Evolutionary conservation across 2,113 vertebrate species (phyloP).

Genomic region (Nothobranchius kuhntae): DNA sequence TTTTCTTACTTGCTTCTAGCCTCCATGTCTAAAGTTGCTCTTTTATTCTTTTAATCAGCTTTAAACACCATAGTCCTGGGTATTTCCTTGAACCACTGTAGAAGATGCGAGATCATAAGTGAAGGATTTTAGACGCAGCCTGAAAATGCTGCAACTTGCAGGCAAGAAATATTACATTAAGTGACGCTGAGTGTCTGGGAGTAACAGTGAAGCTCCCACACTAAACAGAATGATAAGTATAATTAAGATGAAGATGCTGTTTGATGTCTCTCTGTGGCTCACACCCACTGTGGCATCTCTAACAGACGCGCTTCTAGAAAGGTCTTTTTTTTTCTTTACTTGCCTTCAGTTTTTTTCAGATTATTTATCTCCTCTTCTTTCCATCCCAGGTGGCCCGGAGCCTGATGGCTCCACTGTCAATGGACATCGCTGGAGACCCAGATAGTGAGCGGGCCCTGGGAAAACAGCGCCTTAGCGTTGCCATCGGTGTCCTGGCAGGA

Average conservation of each 20-base stretch:
- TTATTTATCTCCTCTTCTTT: conserved; percentile 10
- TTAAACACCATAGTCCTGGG: conserved; percentile 22
- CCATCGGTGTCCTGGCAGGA: conserved; percentile 91
- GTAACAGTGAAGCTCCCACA: conserved; percentile 49
- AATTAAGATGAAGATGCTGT: conserved; percentile 72
- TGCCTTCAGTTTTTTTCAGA: neutral
- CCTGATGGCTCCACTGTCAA: conserved; percentile 87
- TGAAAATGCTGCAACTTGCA: conserved; percentile 61
- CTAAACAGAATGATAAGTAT: conserved; percentile 61
- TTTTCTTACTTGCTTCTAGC: conserved; percentile 19
- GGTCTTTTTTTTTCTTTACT: conserved; percentile 12
- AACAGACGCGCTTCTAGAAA: conserved; percentile 16
- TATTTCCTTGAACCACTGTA: conserved; percentile 27
- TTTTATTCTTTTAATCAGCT: conserved; percentile 48
- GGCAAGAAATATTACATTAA: conserved; percentile 70
- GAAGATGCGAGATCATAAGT: conserved; percentile 38
- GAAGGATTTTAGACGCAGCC: conserved; percentile 42
- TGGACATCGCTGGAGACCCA: conserved; percentile 94
- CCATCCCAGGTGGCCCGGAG: conserved; percentile 87
- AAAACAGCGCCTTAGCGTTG: conserved; percentile 91
- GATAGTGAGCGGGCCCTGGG: conserved; percentile 87
- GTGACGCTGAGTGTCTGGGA: conserved; percentile 61
- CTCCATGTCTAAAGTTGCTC: conserved; percentile 26
- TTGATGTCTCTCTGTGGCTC: conserved; percentile 60
- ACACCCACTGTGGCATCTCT: conserved; percentile 54